A percentile compares a stretch with the other conserved stretches of the same genome.
phyloP scores from a whole-genome alignment of 2,113 vertebrate genomes.

The Pongo abelii region DNA sequence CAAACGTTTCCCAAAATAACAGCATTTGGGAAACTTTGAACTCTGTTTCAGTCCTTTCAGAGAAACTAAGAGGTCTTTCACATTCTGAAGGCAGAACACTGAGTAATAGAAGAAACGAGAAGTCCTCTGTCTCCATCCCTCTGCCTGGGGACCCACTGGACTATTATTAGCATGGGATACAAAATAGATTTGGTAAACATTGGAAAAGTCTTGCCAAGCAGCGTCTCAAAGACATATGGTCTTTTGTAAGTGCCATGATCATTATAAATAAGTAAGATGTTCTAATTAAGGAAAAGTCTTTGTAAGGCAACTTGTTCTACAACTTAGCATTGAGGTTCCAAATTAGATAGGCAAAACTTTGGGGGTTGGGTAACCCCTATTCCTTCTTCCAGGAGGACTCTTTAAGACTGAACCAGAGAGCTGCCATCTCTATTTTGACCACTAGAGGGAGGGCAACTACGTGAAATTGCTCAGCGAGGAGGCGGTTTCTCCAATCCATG shows the following conservation, averaged over 20 bases:
- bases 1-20: slow-evolving; percentile 84
- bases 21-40: slow-evolving; percentile 80
- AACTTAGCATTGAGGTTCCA: slow-evolving; percentile 47
- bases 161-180: slow-evolving; percentile 86
- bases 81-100: slow-evolving; percentile 73
- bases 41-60: slow-evolving; percentile 76
- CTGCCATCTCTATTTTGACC: slow-evolving; percentile 79
- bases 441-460: slow-evolving; percentile 89
- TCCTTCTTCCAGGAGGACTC: background rate
- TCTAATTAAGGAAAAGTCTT: slow-evolving; percentile 15
- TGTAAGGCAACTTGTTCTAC: slow-evolving; percentile 63
- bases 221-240: slow-evolving; percentile 76
- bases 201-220: slow-evolving; percentile 81
- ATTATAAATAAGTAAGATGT: slow-evolving; percentile 57
- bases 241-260: slow-evolving; percentile 67
- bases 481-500: rapidly evolving
- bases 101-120: slow-evolving; percentile 83
- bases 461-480: slow-evolving; percentile 72
- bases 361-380: background rate
- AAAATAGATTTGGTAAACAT: slow-evolving; percentile 85
- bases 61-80: slow-evolving; percentile 85
- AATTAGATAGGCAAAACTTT: slow-evolving; percentile 42
- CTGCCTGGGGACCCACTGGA: slow-evolving; percentile 78
- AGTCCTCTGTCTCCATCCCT: slow-evolving; percentile 72
- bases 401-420: background rate